Percentiles rank a stretch among this genome's conserved stretches.
These are phyloP conservation scores for Dryoscopus gambensis DNA, from an alignment of 2,113 vertebrate genomes.

Conservation along the genomic window DNA sequence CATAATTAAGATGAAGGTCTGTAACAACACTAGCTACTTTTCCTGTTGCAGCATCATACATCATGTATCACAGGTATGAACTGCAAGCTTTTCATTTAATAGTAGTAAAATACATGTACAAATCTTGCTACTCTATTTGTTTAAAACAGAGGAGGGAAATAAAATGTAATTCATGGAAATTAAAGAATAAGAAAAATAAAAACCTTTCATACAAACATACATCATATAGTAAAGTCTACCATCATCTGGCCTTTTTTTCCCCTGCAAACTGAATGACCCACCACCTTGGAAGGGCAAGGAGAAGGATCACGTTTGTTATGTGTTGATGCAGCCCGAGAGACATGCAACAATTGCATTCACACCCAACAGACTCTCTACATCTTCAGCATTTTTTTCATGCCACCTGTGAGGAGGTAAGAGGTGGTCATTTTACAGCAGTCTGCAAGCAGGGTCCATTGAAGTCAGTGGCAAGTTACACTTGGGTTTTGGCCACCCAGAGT, in stretches of 20 bases:
- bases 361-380: background rate
- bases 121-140: slow-evolving; percentile 38
- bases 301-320: background rate
- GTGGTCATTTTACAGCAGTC: background rate
- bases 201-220: background rate
- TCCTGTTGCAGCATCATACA: slow-evolving; percentile 61
- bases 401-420: background rate
- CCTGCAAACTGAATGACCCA: slow-evolving; percentile 15
- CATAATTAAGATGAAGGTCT: slow-evolving; percentile 77
- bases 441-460: background rate
- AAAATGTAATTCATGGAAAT: slow-evolving; percentile 41
- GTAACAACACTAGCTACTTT: slow-evolving; percentile 70
- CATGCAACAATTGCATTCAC: background rate
- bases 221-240: slow-evolving; percentile 33
- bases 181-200: slow-evolving; percentile 12
- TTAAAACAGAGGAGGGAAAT: slow-evolving; percentile 40
- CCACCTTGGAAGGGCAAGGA: background rate
- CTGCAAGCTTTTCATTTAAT: slow-evolving; percentile 57
- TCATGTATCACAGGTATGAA: slow-evolving; percentile 60
- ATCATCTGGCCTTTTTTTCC: slow-evolving; percentile 42
- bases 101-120: slow-evolving; percentile 59
- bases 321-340: background rate
- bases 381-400: background rate
- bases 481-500: background rate
- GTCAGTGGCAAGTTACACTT: background rate